Conservation (phyloP, 2,888 invertebrate species). For the Cephus spinipes region DNA sequence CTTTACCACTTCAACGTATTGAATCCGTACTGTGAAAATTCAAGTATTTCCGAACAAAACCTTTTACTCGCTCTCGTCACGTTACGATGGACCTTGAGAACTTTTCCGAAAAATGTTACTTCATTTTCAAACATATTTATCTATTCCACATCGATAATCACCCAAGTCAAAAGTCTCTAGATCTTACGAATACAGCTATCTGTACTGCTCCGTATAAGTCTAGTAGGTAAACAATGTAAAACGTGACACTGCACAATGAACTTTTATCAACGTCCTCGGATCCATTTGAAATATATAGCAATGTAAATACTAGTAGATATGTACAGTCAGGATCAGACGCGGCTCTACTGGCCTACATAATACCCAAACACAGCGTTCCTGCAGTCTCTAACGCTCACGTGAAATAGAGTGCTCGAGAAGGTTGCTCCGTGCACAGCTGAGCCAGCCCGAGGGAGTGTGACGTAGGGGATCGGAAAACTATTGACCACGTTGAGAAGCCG, state of each 20-base stretch:
- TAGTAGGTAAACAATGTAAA: not conserved
- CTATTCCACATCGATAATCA: not conserved
- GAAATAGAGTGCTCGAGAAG: not conserved
- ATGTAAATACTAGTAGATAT: not conserved
- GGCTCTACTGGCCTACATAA: not conserved
- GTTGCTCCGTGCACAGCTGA: not conserved
- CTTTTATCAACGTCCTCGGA: too few relatives aligned
- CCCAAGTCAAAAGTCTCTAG: not conserved
- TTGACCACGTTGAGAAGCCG: conserved; percentile 57
- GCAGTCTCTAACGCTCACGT: not conserved
- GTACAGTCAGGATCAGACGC: not conserved
- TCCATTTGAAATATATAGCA: too few relatives aligned
- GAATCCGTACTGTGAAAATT: not conserved
- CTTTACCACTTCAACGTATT: not conserved
- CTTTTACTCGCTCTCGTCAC: not conserved
- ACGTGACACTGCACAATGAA: not conserved
- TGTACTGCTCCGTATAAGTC: not conserved
- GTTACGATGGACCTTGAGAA: not conserved
- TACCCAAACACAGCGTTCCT: not conserved
- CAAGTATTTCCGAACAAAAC: not conserved
- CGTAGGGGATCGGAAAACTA: conserved; percentile 55
- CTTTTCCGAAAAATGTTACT: not conserved
- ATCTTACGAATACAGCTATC: not conserved
- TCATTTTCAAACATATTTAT: not conserved
- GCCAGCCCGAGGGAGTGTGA: conserved; percentile 21